Conservation (phyloP, 2,888 invertebrate genomes). For the Athalia circularis region DNA sequence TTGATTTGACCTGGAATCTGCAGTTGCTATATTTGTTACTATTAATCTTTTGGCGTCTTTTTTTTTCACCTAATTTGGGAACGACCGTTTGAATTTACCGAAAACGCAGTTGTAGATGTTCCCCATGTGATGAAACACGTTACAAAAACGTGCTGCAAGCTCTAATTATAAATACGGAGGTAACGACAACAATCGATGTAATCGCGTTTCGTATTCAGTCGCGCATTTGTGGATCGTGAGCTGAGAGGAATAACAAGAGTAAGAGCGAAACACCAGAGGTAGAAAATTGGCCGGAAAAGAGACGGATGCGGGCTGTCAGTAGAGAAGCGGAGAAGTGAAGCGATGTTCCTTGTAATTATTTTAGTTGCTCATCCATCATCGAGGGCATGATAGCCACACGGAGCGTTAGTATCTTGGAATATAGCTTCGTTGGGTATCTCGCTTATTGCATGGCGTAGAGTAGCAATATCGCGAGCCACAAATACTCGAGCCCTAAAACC, state of each 20-base stretch:
- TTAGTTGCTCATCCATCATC: conserved; percentile 46
- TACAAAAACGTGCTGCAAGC: no score
- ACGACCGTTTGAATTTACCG: no score
- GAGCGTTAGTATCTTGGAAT: conserved; percentile 40
- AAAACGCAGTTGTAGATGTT: no score
- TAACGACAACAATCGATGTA: conserved; percentile 22
- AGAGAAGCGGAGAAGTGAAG: conserved; percentile 33
- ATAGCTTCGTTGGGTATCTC: conserved; percentile 38
- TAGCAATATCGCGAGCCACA: conserved; percentile 14
- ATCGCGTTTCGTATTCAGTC: conserved; percentile 25
- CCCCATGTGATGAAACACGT: no score
- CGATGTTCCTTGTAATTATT: conserved; percentile 45
- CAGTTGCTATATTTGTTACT: no score
- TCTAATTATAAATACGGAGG: not conserved
- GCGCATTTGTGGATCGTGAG: conserved; percentile 24
- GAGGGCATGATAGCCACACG: conserved; percentile 38
- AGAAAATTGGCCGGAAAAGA: conserved; percentile 30
- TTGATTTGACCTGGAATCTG: no score
- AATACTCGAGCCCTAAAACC: not conserved
- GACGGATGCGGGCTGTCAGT: conserved; percentile 33
- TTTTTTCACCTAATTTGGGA: no score
- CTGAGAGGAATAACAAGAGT: conserved; percentile 35
- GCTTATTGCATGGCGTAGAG: conserved; percentile 34
- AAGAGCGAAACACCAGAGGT: conserved; percentile 12
- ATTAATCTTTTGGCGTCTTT: no score